phyloP scores from a whole-genome alignment of 2,888 invertebrate genomes.

The Pyrocoelia pectoralis region DNA sequence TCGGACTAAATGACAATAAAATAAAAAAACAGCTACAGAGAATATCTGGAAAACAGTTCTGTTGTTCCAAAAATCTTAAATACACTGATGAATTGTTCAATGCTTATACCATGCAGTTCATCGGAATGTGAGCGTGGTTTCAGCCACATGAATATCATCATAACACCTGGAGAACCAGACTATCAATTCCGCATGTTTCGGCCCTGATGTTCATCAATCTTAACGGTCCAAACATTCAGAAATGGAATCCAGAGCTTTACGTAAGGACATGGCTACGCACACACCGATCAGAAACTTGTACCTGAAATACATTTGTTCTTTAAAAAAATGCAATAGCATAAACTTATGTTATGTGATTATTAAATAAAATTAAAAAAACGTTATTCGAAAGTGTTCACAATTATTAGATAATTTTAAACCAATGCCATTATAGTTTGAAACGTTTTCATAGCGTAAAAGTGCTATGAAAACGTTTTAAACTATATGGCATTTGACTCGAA shows the following conservation, averaged over 20 bases:
- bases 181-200: background rate
- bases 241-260: constrained; percentile 4
- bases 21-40: constrained; percentile 8
- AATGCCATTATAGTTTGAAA: too few species aligned
- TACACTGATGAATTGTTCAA: background rate
- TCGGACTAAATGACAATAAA: background rate
- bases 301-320: too few species aligned
- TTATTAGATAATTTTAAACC: too few species aligned
- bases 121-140: background rate
- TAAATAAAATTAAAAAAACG: too few species aligned
- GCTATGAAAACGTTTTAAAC: too few species aligned
- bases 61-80: background rate
- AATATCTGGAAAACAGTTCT: background rate
- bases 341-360: too few species aligned
- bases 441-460: too few species aligned
- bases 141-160: background rate
- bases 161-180: background rate
- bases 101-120: too few species aligned
- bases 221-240: background rate
- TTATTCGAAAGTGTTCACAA: too few species aligned
- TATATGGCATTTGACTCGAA: too few species aligned
- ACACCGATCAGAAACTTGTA: too few species aligned
- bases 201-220: constrained; percentile 2
- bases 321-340: too few species aligned
- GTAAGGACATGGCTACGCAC: constrained; percentile 5